Evolutionary conservation across 2,797 vertebrate genomes (phyloP).

Genomic region (Dipus sagitta): DNA sequence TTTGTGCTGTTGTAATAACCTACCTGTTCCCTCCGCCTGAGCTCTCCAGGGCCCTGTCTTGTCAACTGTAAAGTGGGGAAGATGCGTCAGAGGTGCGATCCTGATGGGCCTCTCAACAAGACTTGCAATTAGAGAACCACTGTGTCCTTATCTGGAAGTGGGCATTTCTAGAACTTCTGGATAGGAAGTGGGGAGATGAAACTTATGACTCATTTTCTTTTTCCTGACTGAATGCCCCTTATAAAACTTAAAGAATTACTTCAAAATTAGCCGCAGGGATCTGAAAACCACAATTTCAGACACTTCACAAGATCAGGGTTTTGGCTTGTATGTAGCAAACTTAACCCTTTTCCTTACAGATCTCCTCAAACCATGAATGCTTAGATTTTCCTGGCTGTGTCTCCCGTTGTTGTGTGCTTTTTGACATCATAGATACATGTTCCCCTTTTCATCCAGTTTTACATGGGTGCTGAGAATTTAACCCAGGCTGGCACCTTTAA

Average conservation of each 20-base stretch:
- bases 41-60: not conserved
- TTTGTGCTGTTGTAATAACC: not conserved
- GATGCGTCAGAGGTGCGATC: not conserved
- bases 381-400: too few relatives aligned
- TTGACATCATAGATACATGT: not conserved
- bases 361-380: not conserved
- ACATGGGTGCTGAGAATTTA: not conserved
- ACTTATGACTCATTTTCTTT: conserved; percentile 3
- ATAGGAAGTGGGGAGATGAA: not conserved
- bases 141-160: not conserved
- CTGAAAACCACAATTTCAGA: not conserved
- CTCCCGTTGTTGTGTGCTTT: too few relatives aligned
- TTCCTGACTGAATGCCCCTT: not conserved
- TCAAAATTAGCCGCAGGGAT: not conserved
- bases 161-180: not conserved
- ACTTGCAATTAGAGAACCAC: not conserved
- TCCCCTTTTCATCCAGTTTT: not conserved
- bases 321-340: not conserved
- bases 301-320: not conserved
- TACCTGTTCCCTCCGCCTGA: not conserved
- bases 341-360: not conserved
- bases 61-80: not conserved
- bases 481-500: not conserved
- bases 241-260: not conserved
- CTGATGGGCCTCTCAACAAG: not conserved